Conservation (phyloP, 2,797 vertebrate genomes). For the Synanceia verrucosa region DNA sequence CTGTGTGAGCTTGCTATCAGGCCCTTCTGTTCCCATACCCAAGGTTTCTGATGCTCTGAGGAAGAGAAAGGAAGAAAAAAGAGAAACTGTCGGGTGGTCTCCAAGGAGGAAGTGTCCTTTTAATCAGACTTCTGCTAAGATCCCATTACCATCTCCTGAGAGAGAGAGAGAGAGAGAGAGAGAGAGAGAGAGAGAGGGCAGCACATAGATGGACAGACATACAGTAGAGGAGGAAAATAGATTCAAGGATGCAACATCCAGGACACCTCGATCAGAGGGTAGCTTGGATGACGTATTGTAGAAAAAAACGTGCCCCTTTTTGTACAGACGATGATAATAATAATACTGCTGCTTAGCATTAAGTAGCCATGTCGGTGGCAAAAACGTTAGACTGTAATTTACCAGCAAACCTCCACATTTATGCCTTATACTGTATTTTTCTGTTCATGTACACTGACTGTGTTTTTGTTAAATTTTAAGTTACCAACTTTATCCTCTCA, state of each 20-base stretch:
- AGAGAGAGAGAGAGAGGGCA: constrained; percentile 60
- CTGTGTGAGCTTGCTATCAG: constrained; percentile 71
- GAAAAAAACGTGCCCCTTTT: neutral
- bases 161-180: constrained; percentile 56
- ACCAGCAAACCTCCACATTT: neutral
- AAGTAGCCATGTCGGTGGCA: neutral
- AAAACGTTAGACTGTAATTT: neutral
- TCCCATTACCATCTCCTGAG: constrained; percentile 80
- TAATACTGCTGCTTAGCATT: neutral
- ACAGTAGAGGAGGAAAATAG: constrained; percentile 47
- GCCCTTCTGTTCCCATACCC: constrained; percentile 76
- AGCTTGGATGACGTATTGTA: neutral
- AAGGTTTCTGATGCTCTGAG: constrained; percentile 81
- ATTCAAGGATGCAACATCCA: constrained; percentile 43
- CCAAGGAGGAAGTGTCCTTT: constrained; percentile 85
- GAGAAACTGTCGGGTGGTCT: constrained; percentile 77
- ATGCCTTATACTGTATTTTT: neutral
- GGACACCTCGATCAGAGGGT: constrained; percentile 40
- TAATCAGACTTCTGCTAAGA: constrained; percentile 83
- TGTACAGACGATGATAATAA: constrained; percentile 4
- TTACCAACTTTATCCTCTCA: neutral
- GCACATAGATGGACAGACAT: constrained; percentile 67
- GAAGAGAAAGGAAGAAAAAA: constrained; percentile 69
- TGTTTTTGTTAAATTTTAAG: no score
- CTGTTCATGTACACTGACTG: neutral